Evolutionary conservation across 2,113 vertebrate genomes (phyloP).

Genomic region (Apteryx owenii): DNA sequence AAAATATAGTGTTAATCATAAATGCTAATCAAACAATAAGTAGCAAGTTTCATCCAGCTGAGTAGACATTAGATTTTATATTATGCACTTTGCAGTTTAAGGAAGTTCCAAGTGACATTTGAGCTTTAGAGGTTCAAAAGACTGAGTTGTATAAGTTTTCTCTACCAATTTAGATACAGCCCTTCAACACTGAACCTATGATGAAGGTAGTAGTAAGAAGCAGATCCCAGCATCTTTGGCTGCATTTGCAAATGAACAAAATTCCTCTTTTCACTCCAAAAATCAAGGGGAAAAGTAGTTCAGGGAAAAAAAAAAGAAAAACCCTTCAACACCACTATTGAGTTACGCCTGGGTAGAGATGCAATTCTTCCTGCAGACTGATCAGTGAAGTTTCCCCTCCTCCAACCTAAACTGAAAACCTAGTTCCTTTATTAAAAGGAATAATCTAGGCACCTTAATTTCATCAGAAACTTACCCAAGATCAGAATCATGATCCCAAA

Average conservation of each 20-base stretch:
- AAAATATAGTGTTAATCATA: background rate
- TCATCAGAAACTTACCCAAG: background rate
- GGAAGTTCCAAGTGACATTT: background rate
- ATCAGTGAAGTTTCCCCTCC: background rate
- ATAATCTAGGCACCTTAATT: background rate
- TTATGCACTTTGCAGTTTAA: background rate
- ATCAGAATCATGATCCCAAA: rapidly evolving
- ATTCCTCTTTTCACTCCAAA: background rate
- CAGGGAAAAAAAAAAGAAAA: background rate
- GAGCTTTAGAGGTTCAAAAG: background rate
- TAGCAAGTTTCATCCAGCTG: background rate
- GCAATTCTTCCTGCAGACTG: background rate
- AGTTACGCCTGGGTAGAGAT: background rate
- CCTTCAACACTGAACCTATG: background rate
- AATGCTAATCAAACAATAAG: background rate
- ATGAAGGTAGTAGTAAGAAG: background rate
- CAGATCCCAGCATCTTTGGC: background rate
- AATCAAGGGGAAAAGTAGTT: background rate
- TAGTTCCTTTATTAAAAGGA: background rate
- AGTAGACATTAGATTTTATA: background rate
- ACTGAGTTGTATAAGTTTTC: background rate
- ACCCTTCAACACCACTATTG: background rate
- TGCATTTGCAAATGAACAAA: background rate
- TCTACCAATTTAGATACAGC: background rate
- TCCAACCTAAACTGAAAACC: background rate